Evolutionary conservation across 1,140 invertebrate genomes (phyloP).

Genomic region (Ips typographus): DNA sequence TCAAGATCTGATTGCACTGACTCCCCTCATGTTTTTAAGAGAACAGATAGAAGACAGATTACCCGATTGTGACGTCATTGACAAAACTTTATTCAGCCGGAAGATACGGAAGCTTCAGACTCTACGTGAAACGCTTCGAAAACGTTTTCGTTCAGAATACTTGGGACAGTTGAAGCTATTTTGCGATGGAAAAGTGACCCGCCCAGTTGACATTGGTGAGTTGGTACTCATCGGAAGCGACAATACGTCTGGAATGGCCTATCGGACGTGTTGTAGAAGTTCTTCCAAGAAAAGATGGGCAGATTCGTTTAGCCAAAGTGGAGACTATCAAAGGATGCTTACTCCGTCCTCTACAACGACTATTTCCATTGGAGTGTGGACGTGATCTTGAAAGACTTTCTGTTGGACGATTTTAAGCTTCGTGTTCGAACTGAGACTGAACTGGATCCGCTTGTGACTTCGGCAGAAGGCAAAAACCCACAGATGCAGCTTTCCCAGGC

Average conservation of each 20-base stretch:
- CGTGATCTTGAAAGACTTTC: neutral
- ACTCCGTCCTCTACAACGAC: constrained; percentile 21
- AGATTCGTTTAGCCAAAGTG: no score
- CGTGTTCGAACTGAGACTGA: no score
- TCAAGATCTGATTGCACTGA: constrained; percentile 26
- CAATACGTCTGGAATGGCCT: neutral
- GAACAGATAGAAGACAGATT: constrained; percentile 22
- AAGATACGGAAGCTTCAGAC: constrained; percentile 24
- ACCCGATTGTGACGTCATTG: constrained; percentile 32
- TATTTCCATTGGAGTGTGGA: constrained; percentile 28
- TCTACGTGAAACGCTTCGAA: constrained; percentile 11
- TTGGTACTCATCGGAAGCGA: constrained; percentile 32
- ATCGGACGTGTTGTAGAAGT: no score
- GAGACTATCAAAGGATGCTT: neutral
- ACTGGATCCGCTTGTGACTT: no score
- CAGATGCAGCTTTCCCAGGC: no score
- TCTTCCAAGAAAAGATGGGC: no score
- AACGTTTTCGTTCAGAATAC: constrained; percentile 33
- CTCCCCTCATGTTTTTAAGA: constrained; percentile 29
- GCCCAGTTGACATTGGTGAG: constrained; percentile 19
- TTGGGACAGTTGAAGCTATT: constrained; percentile 28
- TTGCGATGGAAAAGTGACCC: neutral
- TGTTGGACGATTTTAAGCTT: no score
- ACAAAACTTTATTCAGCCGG: constrained; percentile 10
- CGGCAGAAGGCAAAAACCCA: no score